Base-by-base conservation (phyloP, 2,888 invertebrate genomes). In the Rotaria magnacalcarata region DNA sequence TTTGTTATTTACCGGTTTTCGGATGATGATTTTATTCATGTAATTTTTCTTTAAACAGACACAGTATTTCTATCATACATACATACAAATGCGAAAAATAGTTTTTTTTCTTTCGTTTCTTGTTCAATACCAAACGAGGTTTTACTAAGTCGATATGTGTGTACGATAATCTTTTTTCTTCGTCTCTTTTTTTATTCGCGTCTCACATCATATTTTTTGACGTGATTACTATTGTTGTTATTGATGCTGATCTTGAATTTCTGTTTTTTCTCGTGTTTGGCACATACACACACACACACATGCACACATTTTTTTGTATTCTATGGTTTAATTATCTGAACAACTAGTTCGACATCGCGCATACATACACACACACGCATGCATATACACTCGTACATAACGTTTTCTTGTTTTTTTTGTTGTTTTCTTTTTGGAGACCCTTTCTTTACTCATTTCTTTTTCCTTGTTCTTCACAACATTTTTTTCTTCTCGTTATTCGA, bases 401-500 rank as follows among this genome's bases (percentile, higher is more conserved):
- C 67, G 67, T 67, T 67, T 67, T 16, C 34, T 67, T 67, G 14
- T 67, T 34, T 67, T 67, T 67, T 67, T 7, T 67, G 11, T 67
- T 67, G n/a, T 67, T 24, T 67, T 67, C 14, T 67, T 34, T 34
- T 60, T 67, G 27, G 34, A 67, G 19, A 34, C 67, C 67, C 34
- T 67, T 67, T 34, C 34, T 67, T 14, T 34, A 27, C 34, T 27
- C 67, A 34, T 19, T 34, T 60, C 24, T 60, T 67, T 67, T 34
- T 67, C 67, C 80, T 80, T 47, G 80, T 80, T 80, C 80, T 47
- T 80, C 24, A 43, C n/a, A 80, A 47, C n/a, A 80, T n/a, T 80
- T 80, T 80, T 43, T 47, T n/a, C n/a, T 34, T 47, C 47, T 43
- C 80, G 47, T 80, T 47, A 80, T 80, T 80, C 80, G 80, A 80